Conservation (phyloP, 1,140 invertebrate species). For the Pseudachorutes palmiensis region DNA sequence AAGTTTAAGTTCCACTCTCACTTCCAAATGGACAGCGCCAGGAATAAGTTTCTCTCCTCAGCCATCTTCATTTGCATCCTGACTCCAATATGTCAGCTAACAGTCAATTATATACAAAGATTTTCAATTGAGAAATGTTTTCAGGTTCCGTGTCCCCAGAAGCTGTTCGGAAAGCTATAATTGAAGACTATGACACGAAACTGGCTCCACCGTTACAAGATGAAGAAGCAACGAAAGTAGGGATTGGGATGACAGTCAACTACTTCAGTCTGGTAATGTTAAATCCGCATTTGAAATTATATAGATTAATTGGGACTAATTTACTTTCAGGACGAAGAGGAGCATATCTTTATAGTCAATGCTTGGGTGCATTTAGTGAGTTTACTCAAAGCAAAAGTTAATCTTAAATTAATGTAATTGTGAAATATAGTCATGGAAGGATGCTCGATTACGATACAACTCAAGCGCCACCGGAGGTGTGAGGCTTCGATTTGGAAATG, state of each 20-base stretch:
- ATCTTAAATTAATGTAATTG: background rate
- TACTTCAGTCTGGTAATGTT: conserved; percentile 51
- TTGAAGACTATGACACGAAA: conserved; percentile 41
- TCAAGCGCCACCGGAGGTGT: conserved; percentile 16
- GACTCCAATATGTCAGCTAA: too few species aligned
- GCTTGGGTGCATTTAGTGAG: conserved; percentile 31
- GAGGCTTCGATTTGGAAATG: conserved; percentile 10
- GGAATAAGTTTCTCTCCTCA: too few species aligned
- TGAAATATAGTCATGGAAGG: conserved; percentile 39
- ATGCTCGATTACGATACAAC: conserved; percentile 36
- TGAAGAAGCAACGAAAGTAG: conserved; percentile 48
- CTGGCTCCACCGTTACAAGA: conserved; percentile 52
- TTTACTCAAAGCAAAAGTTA: background rate
- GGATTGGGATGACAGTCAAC: conserved; percentile 48
- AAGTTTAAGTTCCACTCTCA: too few species aligned
- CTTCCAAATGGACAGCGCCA: too few species aligned
- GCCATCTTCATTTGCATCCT: too few species aligned
- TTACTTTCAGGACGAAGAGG: conserved; percentile 28
- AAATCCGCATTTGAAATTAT: conserved; percentile 3
- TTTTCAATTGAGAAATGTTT: too few species aligned
- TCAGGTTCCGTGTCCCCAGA: conserved; percentile 13
- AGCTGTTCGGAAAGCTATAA: conserved; percentile 5
- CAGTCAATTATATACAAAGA: too few species aligned
- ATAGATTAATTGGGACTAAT: background rate
- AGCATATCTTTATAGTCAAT: conserved; percentile 29